Conservation (phyloP, 23 tunicate species). For the Corella eumyota region DNA sequence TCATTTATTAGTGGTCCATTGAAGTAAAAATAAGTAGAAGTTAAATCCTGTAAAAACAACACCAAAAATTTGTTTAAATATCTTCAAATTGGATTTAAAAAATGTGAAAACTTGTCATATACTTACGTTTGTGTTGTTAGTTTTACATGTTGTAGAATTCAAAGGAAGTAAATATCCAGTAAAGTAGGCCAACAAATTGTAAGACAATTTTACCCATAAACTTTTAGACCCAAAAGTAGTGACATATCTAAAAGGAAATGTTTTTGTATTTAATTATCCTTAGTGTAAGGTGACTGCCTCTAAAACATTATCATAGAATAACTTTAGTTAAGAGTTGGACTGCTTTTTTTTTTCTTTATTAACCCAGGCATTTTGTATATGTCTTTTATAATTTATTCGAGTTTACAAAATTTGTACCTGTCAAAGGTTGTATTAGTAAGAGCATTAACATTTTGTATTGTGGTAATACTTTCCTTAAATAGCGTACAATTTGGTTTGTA, state of each 20-base stretch:
- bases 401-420: no score
- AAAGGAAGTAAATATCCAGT: conserved; percentile 4
- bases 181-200: conserved; percentile 12
- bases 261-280: no score
- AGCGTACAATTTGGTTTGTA: conserved; percentile 44
- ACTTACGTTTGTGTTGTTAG: not conserved
- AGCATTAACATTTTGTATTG: not conserved
- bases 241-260: conserved; percentile 10
- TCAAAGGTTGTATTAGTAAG: not conserved
- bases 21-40: conserved; percentile 9
- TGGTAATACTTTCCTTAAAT: conserved; percentile 5
- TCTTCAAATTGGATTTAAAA: no score
- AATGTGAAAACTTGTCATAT: no score
- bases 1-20: conserved; percentile 7
- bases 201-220: not conserved
- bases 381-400: no score
- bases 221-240: not conserved
- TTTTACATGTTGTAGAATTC: conserved; percentile 6
- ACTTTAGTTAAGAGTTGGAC: no score
- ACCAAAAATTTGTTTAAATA: no score
- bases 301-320: no score
- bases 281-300: no score
- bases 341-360: no score
- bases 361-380: no score
- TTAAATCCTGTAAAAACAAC: conserved; percentile 13